Base-by-base conservation (phyloP, 2,113 vertebrate genomes). In the Ceyx margarethae region DNA sequence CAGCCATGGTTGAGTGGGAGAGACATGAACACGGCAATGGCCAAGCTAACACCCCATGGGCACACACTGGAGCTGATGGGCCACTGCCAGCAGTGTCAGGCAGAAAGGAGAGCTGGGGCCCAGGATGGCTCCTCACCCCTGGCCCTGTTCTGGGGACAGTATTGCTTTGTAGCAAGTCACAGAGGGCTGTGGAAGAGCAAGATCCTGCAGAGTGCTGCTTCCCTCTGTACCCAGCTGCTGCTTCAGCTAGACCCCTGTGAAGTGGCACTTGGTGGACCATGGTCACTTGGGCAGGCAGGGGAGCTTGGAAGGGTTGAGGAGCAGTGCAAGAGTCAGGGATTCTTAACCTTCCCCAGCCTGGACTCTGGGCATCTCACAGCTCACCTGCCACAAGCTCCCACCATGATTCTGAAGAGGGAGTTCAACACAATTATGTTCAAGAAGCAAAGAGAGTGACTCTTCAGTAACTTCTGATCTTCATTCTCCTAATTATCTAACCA, bases 401-500 rank as follows among this genome's bases (percentile, higher is more conserved):
- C 60, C 33, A 3, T 23, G 71, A 42, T 73, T 85, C 64, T 76
- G 60, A 87, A 85, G 85, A 51, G 46, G 16, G 23, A 35, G 35
- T 68, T 74, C 56, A 85, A 82, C 85, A 37, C 72, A 66, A 45
- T 93, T 79, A 33, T 13, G 66, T 69, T 74, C 43, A 78, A 93
- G 46, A 91, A 93, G 77, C 15, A 65, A 74, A 65, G 33, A 79
- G 86, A 89, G 17, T 0, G 0, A 51, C 58, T 81, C 62, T 48
- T 90, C 78, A 90, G 3, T 80, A 95, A 91, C 78, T 65, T 92
- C 74, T 79, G 71, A 87, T 90, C 90, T 85, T 68, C 46, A 92
- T 58, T 46, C 81, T 81, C 66, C 31, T 87, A 85, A 87, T 91
- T 89, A 84, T 48, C 64, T 62, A 77, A 14, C 40, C 15, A 48